phyloP scores from a whole-genome alignment of 2,797 vertebrate genomes.

The Sebastes umbrosus region DNA sequence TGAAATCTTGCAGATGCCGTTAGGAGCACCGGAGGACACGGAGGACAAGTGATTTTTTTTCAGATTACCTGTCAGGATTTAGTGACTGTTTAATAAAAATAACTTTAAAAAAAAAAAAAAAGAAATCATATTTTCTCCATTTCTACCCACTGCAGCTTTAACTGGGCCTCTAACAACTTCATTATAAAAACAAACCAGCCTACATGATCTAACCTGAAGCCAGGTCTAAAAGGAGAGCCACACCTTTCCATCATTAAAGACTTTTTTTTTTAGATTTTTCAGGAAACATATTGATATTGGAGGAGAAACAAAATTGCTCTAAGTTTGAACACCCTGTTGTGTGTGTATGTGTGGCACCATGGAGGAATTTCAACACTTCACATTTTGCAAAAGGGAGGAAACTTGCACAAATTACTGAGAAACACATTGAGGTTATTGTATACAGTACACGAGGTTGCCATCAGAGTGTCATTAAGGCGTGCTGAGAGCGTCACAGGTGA shows the following conservation, averaged over 20 bases:
- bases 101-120: too few relatives aligned
- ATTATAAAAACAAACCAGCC: neutral
- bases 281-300: neutral
- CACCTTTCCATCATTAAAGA: too few relatives aligned
- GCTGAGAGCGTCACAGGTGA: neutral
- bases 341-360: neutral
- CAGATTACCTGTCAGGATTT: fast-evolving
- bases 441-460: too few relatives aligned
- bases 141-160: too few relatives aligned
- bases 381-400: neutral
- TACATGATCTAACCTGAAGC: neutral
- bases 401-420: neutral
- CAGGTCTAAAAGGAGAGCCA: neutral
- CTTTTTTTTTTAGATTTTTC: too few relatives aligned
- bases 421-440: neutral
- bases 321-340: neutral
- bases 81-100: too few relatives aligned
- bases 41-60: too few relatives aligned
- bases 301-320: neutral
- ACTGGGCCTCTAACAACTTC: fast-evolving
- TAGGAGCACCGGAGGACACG: too few relatives aligned
- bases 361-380: neutral
- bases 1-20: too few relatives aligned
- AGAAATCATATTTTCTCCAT: too few relatives aligned
- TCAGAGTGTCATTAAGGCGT: neutral